Evolutionary conservation across 2,113 vertebrate genomes (phyloP).

Genomic region (Anhinga rufa): DNA sequence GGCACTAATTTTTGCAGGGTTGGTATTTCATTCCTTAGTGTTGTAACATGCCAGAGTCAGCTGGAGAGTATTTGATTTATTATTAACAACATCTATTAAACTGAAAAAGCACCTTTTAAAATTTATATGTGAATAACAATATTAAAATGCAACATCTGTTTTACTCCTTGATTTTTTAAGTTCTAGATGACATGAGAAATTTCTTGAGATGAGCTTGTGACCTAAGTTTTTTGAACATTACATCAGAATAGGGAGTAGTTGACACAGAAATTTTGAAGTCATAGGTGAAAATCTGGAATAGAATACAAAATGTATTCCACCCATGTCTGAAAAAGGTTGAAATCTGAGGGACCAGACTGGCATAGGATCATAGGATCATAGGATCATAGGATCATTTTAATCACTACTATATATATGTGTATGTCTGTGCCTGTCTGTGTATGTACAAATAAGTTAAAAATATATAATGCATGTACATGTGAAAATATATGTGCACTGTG

Average conservation of each 20-base stretch:
- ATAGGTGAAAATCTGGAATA: background rate
- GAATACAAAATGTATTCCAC: background rate
- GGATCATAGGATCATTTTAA: no score
- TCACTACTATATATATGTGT: background rate
- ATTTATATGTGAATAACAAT: background rate
- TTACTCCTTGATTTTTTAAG: background rate
- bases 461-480: background rate
- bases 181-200: background rate
- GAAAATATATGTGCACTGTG: background rate
- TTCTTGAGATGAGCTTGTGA: background rate
- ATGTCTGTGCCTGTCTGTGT: background rate
- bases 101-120: background rate
- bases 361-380: no score
- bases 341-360: background rate
- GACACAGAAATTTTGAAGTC: background rate
- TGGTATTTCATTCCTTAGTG: background rate
- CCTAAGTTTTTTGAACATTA: background rate
- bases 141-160: background rate
- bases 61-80: background rate
- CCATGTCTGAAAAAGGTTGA: background rate
- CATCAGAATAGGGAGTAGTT: background rate
- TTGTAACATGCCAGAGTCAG: background rate
- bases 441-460: background rate
- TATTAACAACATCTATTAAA: background rate
- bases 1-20: background rate